Conservation (phyloP, 2,113 vertebrate genomes). For the Corapipo altera region DNA sequence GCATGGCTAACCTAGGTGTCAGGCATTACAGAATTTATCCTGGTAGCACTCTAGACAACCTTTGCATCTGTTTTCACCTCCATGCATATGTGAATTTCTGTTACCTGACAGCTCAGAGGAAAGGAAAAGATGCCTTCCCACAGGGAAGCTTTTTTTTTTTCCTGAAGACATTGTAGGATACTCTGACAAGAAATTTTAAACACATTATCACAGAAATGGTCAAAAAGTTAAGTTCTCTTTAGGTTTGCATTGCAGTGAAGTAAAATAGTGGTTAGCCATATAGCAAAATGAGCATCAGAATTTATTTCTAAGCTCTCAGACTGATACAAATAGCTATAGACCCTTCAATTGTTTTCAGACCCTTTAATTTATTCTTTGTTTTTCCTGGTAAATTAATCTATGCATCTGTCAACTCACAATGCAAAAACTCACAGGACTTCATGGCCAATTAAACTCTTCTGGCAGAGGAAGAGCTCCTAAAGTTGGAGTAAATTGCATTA, state of each 20-base stretch:
- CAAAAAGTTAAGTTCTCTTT: not conserved
- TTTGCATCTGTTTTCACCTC: not conserved
- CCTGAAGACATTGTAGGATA: not conserved
- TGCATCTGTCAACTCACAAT: not conserved
- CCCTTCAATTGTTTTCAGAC: not conserved
- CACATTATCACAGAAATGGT: not conserved
- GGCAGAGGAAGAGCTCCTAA: not conserved
- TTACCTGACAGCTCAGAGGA: not conserved
- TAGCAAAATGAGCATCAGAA: not conserved
- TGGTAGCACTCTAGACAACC: not conserved
- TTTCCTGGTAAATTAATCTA: slow-evolving; percentile 4
- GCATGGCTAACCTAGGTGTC: not conserved
- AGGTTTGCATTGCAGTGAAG: not conserved
- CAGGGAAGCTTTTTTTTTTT: not conserved
- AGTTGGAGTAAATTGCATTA: not conserved
- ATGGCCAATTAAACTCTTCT: not conserved
- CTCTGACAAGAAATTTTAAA: not conserved
- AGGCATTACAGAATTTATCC: not conserved
- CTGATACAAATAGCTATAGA: not conserved
- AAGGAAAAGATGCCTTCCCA: not conserved
- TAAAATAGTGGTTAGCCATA: not conserved
- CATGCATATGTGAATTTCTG: not conserved
- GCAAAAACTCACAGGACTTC: not conserved
- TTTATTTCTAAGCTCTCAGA: not conserved
- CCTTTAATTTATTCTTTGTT: not conserved